These are phyloP conservation scores for Tetropium fuscum DNA, from an alignment of 2,888 invertebrate species.

Conservation along the genomic window DNA sequence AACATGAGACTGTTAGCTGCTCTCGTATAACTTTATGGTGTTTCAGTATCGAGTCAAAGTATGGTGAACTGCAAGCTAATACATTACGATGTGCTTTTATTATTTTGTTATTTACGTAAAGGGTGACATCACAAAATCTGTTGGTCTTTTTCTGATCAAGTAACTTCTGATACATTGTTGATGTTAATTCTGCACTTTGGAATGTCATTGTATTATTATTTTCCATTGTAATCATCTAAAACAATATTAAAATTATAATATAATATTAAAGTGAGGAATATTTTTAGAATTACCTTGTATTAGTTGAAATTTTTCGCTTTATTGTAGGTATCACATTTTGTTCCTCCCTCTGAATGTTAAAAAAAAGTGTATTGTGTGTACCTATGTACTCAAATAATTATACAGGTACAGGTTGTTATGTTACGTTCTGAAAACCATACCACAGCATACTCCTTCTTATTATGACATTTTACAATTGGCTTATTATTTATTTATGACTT, in stretches of 20 bases:
- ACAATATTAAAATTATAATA: conserved; percentile 16
- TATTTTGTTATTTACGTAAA: conserved; percentile 71
- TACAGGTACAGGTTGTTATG: too few relatives aligned
- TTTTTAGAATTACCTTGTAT: conserved; percentile 1
- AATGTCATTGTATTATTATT: conserved; percentile 62
- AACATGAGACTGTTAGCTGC: conserved; percentile 70
- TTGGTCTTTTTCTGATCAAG: conserved; percentile 69
- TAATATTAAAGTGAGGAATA: background rate
- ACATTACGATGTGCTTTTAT: conserved; percentile 74
- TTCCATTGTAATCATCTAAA: conserved; percentile 58
- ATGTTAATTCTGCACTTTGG: conserved; percentile 60
- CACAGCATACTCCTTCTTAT: too few relatives aligned
- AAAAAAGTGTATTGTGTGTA: background rate
- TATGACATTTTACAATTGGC: too few relatives aligned
- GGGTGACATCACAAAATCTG: conserved; percentile 72
- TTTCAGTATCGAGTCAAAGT: conserved; percentile 73
- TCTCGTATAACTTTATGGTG: conserved; percentile 69
- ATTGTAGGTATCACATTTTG: background rate
- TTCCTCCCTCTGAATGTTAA: background rate
- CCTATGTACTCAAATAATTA: too few relatives aligned
- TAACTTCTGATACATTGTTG: conserved; percentile 61
- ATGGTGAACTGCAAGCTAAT: conserved; percentile 74
- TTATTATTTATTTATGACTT: too few relatives aligned
- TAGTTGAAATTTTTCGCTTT: background rate
- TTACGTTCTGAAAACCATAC: too few relatives aligned